Evolutionary conservation across 1,140 invertebrate genomes (phyloP).

Genomic region (Oscheius sp.): DNA sequence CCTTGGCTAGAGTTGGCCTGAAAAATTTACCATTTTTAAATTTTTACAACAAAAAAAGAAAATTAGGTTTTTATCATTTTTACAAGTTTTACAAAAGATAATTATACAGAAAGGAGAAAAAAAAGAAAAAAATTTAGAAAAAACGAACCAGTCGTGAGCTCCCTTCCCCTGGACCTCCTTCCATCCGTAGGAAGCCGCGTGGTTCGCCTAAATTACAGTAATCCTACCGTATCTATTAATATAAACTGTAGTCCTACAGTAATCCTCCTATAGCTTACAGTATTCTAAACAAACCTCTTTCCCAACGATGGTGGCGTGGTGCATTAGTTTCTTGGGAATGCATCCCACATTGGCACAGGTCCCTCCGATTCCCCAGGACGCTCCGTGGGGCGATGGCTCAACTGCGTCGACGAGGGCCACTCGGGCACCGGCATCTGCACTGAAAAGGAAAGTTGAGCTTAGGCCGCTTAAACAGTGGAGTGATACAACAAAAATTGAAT

Average conservation of each 20-base stretch:
- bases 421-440: conserved; percentile 70
- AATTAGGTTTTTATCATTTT: not conserved
- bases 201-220: conserved; percentile 11
- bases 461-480: too few relatives aligned
- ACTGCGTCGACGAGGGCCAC: conserved; percentile 90
- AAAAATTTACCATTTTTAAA: not conserved
- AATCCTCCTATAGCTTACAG: not conserved
- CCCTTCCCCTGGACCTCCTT: conserved; percentile 6
- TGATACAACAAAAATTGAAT: too few relatives aligned
- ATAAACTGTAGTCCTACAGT: not conserved
- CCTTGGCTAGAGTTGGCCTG: not conserved
- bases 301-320: conserved; percentile 83
- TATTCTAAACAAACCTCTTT: conserved; percentile 65
- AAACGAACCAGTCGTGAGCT: conserved; percentile 3
- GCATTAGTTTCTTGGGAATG: conserved; percentile 96
- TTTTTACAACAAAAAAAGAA: not conserved
- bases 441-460: too few relatives aligned
- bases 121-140: not conserved
- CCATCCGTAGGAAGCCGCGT: conserved; percentile 20
- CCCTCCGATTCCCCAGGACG: conserved; percentile 75
- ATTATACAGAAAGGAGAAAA: too few relatives aligned
- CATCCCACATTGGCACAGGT: conserved; percentile 98
- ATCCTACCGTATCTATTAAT: conserved; percentile 34
- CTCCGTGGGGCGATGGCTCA: conserved; percentile 73
- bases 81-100: not conserved